These are phyloP conservation scores for Caenorhabditis macrosperma DNA, from an alignment of 2,888 invertebrate genomes.

Conservation along the genomic window DNA sequence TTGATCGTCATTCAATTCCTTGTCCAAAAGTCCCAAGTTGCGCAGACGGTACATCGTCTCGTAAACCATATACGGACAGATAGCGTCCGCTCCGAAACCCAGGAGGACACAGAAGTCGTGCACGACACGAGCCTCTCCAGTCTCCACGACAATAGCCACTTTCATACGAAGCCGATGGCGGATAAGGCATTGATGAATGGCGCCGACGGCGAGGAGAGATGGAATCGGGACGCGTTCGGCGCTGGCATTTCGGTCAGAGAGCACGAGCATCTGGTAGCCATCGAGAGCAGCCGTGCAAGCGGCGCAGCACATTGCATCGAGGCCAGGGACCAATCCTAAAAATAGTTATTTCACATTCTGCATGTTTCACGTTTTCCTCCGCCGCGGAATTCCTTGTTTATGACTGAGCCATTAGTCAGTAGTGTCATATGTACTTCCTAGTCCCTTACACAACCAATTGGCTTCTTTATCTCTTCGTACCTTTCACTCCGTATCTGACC, in stretches of 20 bases:
- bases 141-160: constrained; percentile 91
- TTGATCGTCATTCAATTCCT: constrained; percentile 82
- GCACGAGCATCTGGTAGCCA: constrained; percentile 89
- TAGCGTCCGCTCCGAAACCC: constrained; percentile 95
- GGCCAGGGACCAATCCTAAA: constrained; percentile 87
- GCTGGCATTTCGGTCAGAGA: constrained; percentile 86
- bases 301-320: constrained; percentile 88
- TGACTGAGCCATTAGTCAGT: not conserved
- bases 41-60: constrained; percentile 92
- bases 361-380: constrained; percentile 1
- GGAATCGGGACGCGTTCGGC: constrained; percentile 83
- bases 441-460: not conserved
- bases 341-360: constrained; percentile 14
- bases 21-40: constrained; percentile 90
- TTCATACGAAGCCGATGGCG: constrained; percentile 96
- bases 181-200: constrained; percentile 95
- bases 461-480: constrained; percentile 30
- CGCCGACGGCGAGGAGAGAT: constrained; percentile 89
- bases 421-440: constrained; percentile 22
- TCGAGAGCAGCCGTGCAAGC: constrained; percentile 88
- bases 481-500: constrained; percentile 84
- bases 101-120: constrained; percentile 96
- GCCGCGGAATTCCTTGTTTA: not conserved
- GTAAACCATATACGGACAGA: constrained; percentile 91
- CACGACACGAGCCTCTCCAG: constrained; percentile 92